phyloP scores from a whole-genome alignment of 1,140 invertebrate species.

The Rhynchophorus ferrugineus region DNA sequence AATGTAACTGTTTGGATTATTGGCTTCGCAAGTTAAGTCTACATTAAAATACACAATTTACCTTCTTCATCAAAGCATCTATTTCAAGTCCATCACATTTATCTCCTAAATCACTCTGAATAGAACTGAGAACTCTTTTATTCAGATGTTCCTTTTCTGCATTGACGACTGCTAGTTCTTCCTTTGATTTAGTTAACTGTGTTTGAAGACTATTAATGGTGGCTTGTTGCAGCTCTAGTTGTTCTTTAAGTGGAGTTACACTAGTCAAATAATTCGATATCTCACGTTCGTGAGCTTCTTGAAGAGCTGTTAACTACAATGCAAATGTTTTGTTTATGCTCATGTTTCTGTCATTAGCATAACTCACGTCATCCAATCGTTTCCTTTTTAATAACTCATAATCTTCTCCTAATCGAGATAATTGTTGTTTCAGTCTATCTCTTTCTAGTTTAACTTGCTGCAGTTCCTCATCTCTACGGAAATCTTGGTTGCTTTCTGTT shows the following conservation, averaged over 20 bases:
- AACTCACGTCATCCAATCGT: constrained; percentile 63
- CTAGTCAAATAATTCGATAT: constrained; percentile 53
- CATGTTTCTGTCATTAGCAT: no score
- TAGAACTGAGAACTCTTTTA: constrained; percentile 31
- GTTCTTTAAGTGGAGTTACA: constrained; percentile 47
- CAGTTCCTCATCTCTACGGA: constrained; percentile 47
- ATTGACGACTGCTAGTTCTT: constrained; percentile 48
- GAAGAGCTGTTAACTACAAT: constrained; percentile 59
- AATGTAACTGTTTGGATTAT: no score
- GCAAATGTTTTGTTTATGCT: no score
- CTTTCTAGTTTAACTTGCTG: constrained; percentile 52
- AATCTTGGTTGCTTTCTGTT: constrained; percentile 41
- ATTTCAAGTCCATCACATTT: constrained; percentile 10
- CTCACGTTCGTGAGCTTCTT: constrained; percentile 70
- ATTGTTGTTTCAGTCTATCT: constrained; percentile 48
- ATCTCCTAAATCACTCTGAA: background rate
- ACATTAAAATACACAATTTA: no score
- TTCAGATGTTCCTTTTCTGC: constrained; percentile 53
- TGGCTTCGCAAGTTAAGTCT: no score
- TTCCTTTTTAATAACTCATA: constrained; percentile 65
- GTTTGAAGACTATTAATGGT: constrained; percentile 48
- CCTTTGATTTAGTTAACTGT: constrained; percentile 47
- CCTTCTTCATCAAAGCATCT: constrained; percentile 18
- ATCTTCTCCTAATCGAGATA: constrained; percentile 47
- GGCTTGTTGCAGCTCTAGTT: constrained; percentile 48